Evolutionary conservation across 2,797 vertebrate species (phyloP).

Genomic region (Sebastiscus tertius): DNA sequence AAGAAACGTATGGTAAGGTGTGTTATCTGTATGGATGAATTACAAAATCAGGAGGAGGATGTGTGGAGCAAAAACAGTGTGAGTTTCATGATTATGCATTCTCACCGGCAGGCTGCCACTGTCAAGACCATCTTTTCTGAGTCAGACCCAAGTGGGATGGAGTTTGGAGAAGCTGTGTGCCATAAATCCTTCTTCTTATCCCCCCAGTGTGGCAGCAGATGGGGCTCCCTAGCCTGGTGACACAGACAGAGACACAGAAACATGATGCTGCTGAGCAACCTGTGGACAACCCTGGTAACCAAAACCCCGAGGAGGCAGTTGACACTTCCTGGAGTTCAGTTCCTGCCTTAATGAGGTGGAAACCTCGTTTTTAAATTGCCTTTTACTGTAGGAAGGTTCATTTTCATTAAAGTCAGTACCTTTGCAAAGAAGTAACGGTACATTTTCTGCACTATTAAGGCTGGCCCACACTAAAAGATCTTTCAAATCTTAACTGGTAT

Average conservation of each 20-base stretch:
- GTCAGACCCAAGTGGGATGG: slow-evolving; percentile 38
- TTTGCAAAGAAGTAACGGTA: not conserved
- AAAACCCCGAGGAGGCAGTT: not conserved
- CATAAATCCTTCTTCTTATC: slow-evolving; percentile 7
- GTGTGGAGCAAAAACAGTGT: not conserved
- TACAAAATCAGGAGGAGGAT: not conserved
- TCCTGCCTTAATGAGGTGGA: slow-evolving; percentile 41
- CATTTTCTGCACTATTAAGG: not conserved
- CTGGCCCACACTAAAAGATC: no score
- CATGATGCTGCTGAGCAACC: slow-evolving; percentile 39
- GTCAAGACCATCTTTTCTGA: slow-evolving; percentile 39
- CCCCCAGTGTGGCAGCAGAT: slow-evolving; percentile 41
- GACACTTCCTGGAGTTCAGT: slow-evolving; percentile 18
- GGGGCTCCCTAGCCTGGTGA: slow-evolving; percentile 40
- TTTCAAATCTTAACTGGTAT: no score
- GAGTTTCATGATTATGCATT: slow-evolving; percentile 46
- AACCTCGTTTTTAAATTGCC: slow-evolving; percentile 13
- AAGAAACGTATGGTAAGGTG: not conserved
- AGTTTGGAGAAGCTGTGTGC: slow-evolving; percentile 31
- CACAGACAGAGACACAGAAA: slow-evolving; percentile 34
- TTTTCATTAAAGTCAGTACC: not conserved
- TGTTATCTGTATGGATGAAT: not conserved
- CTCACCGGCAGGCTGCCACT: slow-evolving; percentile 20
- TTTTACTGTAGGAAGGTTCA: not conserved
- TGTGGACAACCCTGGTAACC: slow-evolving; percentile 34